These are phyloP conservation scores for Catocala sponsa DNA, from an alignment of 2,888 invertebrate species.

Conservation along the genomic window DNA sequence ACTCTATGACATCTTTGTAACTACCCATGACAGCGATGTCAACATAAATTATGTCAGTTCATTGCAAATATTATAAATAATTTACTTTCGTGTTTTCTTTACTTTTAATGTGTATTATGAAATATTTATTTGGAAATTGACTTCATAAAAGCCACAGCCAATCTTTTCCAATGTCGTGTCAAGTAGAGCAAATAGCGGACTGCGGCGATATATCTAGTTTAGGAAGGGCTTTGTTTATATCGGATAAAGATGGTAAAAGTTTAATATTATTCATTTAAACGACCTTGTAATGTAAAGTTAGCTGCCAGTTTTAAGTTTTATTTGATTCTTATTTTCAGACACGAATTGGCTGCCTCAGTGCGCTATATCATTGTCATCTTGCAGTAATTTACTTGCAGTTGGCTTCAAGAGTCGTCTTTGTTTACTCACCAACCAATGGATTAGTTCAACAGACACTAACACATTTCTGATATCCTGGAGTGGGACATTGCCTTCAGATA, in stretches of 20 bases:
- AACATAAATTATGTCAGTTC: too few relatives aligned
- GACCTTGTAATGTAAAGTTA: background rate
- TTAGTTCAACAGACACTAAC: slow-evolving; percentile 77
- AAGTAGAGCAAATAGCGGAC: slow-evolving; percentile 89
- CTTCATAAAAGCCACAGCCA: background rate
- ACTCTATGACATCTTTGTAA: too few relatives aligned
- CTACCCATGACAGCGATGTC: too few relatives aligned
- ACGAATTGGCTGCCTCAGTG: slow-evolving; percentile 81
- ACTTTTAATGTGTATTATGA: too few relatives aligned
- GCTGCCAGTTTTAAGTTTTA: background rate
- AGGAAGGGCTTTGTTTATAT: slow-evolving; percentile 87
- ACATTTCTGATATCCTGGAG: slow-evolving; percentile 83
- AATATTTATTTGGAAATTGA: too few relatives aligned
- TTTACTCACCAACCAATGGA: slow-evolving; percentile 81
- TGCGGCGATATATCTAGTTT: slow-evolving; percentile 89
- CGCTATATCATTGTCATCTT: slow-evolving; percentile 78
- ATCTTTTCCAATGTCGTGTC: slow-evolving; percentile 75
- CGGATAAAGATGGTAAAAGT: slow-evolving; percentile 80
- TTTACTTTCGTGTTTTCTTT: too few relatives aligned
- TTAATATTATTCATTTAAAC: background rate
- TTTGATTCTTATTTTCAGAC: slow-evolving; percentile 63
- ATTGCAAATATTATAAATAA: too few relatives aligned
- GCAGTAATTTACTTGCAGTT: slow-evolving; percentile 78
- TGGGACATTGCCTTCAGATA: slow-evolving; percentile 78
- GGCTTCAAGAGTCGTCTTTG: slow-evolving; percentile 77